Conservation (phyloP, 2,888 invertebrate genomes). For the Lasioglossum malachurum region DNA sequence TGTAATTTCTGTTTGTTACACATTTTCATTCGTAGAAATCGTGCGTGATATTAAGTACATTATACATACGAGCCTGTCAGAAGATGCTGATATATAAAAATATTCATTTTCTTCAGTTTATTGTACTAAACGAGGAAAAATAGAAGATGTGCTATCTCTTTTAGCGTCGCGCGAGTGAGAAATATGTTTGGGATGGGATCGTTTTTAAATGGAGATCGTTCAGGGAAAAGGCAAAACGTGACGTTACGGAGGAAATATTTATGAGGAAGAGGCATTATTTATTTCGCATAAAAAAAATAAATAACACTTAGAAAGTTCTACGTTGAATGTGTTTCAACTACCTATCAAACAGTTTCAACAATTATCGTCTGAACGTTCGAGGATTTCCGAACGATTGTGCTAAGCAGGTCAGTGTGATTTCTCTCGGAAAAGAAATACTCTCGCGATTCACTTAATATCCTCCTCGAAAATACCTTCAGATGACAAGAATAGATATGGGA, state of each 20-base stretch:
- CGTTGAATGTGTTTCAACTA: not conserved
- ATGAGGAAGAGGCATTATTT: not conserved
- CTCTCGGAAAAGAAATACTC: not conserved
- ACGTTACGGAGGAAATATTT: not conserved
- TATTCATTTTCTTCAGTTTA: too few species aligned
- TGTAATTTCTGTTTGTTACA: too few species aligned
- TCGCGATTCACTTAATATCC: conserved; percentile 27
- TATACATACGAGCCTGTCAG: too few species aligned
- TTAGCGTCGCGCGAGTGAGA: not conserved
- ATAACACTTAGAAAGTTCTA: not conserved
- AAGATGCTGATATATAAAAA: too few species aligned
- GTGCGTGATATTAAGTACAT: too few species aligned
- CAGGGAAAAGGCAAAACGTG: not conserved
- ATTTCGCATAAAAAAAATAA: not conserved
- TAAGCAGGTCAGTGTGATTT: not conserved
- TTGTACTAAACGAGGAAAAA: too few species aligned
- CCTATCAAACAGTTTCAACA: not conserved
- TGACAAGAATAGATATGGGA: conserved; percentile 11
- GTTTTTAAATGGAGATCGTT: not conserved
- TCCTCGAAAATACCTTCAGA: conserved; percentile 3
- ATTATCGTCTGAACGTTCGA: not conserved
- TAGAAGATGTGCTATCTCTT: too few species aligned
- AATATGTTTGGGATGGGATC: not conserved
- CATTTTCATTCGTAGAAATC: too few species aligned
- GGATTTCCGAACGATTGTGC: not conserved